Conservation (phyloP, 2,113 vertebrate genomes). For the Trematomus loennbergii region DNA sequence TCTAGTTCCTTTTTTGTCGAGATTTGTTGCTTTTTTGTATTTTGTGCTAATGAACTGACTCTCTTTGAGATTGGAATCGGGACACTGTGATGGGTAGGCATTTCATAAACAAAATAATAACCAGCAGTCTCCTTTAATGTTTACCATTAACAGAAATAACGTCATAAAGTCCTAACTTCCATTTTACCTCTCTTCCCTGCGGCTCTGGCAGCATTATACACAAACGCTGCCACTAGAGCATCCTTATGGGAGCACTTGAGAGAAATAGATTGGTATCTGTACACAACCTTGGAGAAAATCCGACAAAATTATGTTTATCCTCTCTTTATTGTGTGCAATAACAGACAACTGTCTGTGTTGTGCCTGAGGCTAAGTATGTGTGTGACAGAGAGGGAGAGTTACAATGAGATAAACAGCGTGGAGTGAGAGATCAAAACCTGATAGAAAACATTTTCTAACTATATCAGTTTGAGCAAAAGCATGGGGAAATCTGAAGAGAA, state of each 20-base stretch:
- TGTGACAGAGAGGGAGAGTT: constrained; percentile 11
- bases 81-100: background rate
- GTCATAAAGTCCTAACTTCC: background rate
- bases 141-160: background rate
- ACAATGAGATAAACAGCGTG: no score
- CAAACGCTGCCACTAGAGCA: background rate
- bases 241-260: constrained; percentile 9
- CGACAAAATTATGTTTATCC: constrained; percentile 36
- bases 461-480: constrained; percentile 6
- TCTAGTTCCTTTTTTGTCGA: no score
- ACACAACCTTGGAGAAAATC: constrained; percentile 14
- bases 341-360: constrained; percentile 17
- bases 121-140: background rate
- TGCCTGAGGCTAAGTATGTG: constrained; percentile 4
- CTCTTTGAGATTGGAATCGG: no score
- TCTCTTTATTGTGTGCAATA: constrained; percentile 28
- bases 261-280: constrained; percentile 8
- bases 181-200: background rate
- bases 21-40: no score
- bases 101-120: background rate
- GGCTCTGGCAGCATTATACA: background rate
- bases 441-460: constrained; percentile 19
- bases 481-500: constrained; percentile 13
- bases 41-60: no score
- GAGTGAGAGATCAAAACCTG: background rate